A percentile compares a stretch with the other conserved stretches of the same genome.
Conservation (phyloP, 1,140 invertebrate genomes). For the Andricus grossulariae region DNA sequence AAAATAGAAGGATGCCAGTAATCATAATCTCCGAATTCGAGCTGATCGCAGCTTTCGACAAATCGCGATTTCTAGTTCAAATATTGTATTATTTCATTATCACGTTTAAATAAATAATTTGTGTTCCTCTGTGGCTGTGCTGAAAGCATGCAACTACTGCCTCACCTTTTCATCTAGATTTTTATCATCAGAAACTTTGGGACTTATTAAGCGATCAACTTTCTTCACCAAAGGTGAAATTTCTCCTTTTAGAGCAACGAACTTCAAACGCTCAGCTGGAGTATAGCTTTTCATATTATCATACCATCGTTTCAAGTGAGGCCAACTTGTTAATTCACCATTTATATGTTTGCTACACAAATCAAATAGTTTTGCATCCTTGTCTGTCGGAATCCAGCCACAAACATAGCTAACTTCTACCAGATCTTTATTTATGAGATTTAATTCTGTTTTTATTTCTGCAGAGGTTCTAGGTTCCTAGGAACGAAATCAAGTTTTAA, state of each 20-base stretch:
- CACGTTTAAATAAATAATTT: background rate
- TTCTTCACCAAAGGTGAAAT: slow-evolving; percentile 43
- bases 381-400: slow-evolving; percentile 75
- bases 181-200: slow-evolving; percentile 38
- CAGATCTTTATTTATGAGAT: slow-evolving; percentile 69
- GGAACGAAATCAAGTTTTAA: background rate
- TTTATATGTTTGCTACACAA: slow-evolving; percentile 63
- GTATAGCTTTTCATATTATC: slow-evolving; percentile 79
- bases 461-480: background rate
- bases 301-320: slow-evolving; percentile 78
- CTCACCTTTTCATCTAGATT: slow-evolving; percentile 67
- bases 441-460: slow-evolving; percentile 42
- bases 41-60: too few relatives aligned
- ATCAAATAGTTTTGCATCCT: slow-evolving; percentile 75
- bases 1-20: too few relatives aligned
- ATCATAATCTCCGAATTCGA: too few relatives aligned
- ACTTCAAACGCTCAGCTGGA: slow-evolving; percentile 71
- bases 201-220: slow-evolving; percentile 36
- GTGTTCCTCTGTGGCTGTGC: slow-evolving; percentile 52
- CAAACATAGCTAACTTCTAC: slow-evolving; percentile 77
- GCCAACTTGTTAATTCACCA: slow-evolving; percentile 68
- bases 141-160: slow-evolving; percentile 53
- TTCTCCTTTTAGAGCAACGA: slow-evolving; percentile 58
- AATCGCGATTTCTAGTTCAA: background rate
- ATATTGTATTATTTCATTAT: too few relatives aligned